Conservation (phyloP, 2,113 vertebrate genomes). For the Gallinago jamesoni region DNA sequence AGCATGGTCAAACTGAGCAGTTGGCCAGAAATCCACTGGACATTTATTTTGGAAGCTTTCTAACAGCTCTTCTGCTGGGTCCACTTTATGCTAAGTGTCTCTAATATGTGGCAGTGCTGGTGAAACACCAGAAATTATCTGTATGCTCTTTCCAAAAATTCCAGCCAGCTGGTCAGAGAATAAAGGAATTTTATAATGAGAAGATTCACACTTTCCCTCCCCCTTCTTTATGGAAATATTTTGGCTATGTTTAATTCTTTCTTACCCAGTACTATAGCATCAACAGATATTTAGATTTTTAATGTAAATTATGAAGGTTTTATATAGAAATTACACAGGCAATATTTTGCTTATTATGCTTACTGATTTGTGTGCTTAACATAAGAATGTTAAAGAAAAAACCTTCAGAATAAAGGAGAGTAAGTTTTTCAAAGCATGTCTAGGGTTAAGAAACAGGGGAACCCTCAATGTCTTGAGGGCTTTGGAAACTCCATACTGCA, state of each 20-base stretch:
- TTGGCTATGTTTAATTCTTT: background rate
- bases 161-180: slow-evolving; percentile 29
- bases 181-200: slow-evolving; percentile 32
- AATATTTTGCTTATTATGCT: background rate
- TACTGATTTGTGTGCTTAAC: background rate
- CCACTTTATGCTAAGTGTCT: slow-evolving; percentile 35
- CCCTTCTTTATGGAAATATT: background rate
- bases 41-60: slow-evolving; percentile 43
- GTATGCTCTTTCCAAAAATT: slow-evolving; percentile 5
- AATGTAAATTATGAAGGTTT: background rate
- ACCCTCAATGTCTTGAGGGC: background rate
- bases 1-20: background rate
- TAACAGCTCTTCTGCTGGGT: background rate
- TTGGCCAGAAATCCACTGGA: background rate
- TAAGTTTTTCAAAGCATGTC: background rate
- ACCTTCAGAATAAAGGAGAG: background rate
- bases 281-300: background rate
- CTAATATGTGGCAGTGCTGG: slow-evolving; percentile 31
- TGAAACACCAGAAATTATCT: slow-evolving; percentile 53
- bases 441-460: background rate
- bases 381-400: background rate
- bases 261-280: background rate
- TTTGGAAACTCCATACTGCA: background rate
- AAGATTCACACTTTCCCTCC: background rate
- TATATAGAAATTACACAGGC: background rate